A percentile compares a stretch with the other conserved stretches of the same genome.
These are phyloP conservation scores for Montipora capricornis DNA, from an alignment of 64 coral and sea anemone species.

Conservation along the genomic window DNA sequence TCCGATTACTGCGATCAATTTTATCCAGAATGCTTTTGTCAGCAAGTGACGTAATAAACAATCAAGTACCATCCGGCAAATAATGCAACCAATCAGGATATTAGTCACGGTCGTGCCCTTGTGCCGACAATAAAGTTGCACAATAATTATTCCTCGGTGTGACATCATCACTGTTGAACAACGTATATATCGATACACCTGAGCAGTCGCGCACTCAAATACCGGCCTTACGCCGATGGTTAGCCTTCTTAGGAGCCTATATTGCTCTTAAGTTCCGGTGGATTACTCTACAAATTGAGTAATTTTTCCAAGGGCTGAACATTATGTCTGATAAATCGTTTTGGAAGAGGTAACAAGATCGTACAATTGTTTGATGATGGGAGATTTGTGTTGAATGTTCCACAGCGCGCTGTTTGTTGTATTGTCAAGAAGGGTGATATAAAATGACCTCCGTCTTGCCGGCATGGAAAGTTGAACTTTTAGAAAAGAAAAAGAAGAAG, in stretches of 20 bases:
- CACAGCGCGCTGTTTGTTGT: not conserved
- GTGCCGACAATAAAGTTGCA: conserved; percentile 24
- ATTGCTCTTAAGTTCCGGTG: not conserved
- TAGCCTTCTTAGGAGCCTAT: not conserved
- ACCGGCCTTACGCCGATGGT: not conserved
- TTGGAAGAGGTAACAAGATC: not conserved
- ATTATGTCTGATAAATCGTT: not conserved
- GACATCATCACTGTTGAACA: conserved; percentile 3
- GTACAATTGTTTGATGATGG: not conserved
- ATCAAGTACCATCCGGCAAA: not conserved
- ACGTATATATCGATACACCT: not conserved
- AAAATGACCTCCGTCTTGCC: conserved; percentile 81
- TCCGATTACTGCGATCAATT: not conserved
- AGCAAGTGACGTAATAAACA: conserved; percentile 1
- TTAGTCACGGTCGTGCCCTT: conserved; percentile 2
- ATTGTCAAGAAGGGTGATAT: not conserved
- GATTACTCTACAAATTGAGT: not conserved
- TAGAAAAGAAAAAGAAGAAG: conserved; percentile 89
- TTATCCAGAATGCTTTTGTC: conserved; percentile 39
- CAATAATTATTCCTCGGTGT: not conserved
- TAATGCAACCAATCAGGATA: conserved; percentile 29
- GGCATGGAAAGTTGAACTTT: conserved; percentile 88
- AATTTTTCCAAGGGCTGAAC: not conserved
- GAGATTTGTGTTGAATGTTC: not conserved
- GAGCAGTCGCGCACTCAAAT: not conserved